phyloP scores from a whole-genome alignment of 2,797 vertebrate genomes.

The Cynodonichthys magdalenae region DNA sequence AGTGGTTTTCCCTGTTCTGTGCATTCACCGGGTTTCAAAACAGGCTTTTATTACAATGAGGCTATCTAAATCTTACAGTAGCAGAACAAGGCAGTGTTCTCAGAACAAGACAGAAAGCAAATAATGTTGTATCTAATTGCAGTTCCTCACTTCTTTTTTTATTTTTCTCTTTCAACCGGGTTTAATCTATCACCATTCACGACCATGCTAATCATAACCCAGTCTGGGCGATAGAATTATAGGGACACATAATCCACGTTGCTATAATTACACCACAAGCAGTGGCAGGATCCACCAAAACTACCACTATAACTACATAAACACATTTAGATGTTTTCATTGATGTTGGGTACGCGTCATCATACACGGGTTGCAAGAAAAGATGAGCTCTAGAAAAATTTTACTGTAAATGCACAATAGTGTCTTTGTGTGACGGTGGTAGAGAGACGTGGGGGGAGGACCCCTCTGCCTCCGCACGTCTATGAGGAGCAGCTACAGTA shows the following conservation, averaged over 20 bases:
- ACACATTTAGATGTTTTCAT: constrained; percentile 39
- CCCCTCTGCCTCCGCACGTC: constrained; percentile 41
- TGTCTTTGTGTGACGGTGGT: constrained; percentile 36
- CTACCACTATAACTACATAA: constrained; percentile 53
- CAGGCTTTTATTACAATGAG: constrained; percentile 75
- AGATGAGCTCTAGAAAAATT: constrained; percentile 25
- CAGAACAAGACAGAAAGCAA: constrained; percentile 70
- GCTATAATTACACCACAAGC: constrained; percentile 74
- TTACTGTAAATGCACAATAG: constrained; percentile 12
- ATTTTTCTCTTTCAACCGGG: constrained; percentile 64
- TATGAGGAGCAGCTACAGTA: constrained; percentile 48
- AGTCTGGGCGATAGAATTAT: constrained; percentile 66
- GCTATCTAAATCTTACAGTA: constrained; percentile 79
- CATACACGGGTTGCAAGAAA: constrained; percentile 24
- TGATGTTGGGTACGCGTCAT: constrained; percentile 44
- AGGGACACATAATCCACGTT: constrained; percentile 73
- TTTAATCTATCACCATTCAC: constrained; percentile 81
- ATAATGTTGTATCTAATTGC: constrained; percentile 80
- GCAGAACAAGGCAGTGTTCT: constrained; percentile 72
- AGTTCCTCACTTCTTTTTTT: constrained; percentile 39
- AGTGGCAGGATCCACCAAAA: constrained; percentile 55
- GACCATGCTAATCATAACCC: constrained; percentile 70
- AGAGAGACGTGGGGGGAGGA: constrained; percentile 31
- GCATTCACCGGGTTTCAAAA: constrained; percentile 75
- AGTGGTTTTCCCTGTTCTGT: constrained; percentile 72